A percentile compares a stretch with the other conserved stretches of the same genome.
These are phyloP conservation scores for Chionodraco myersi DNA, from an alignment of 2,113 vertebrate genomes.

Conservation along the genomic window DNA sequence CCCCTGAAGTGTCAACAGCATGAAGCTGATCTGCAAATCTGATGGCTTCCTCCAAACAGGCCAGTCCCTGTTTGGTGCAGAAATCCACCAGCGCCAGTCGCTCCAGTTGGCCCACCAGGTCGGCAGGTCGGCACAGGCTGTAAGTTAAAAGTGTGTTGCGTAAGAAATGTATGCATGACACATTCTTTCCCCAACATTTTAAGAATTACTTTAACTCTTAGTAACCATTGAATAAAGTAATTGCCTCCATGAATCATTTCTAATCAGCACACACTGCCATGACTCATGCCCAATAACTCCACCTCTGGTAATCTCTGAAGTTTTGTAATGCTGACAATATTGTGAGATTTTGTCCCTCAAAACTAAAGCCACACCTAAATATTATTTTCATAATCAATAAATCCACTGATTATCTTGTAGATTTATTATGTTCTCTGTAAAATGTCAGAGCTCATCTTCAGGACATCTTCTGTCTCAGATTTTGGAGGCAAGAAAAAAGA, in stretches of 20 bases:
- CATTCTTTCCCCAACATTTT: background rate
- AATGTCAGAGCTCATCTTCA: conserved; percentile 57
- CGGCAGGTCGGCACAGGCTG: no score
- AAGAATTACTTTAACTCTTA: no score
- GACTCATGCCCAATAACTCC: background rate
- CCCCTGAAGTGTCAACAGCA: no score
- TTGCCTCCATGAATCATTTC: background rate
- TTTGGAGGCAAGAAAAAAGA: conserved; percentile 82
- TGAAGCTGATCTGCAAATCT: no score
- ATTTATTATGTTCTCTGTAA: no score
- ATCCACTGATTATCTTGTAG: conserved; percentile 18
- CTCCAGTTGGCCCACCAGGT: no score
- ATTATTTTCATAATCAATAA: no score
- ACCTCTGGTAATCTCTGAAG: background rate
- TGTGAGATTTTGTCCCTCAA: background rate
- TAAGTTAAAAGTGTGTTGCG: no score
- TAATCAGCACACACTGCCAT: background rate
- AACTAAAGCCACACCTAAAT: background rate
- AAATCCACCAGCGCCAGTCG: no score
- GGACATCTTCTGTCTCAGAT: conserved; percentile 89
- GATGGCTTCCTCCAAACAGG: no score
- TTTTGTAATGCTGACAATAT: background rate
- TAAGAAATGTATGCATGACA: background rate
- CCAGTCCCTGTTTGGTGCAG: no score
- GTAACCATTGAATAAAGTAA: background rate